These are phyloP conservation scores for Thinocorus orbignyianus DNA, from an alignment of 2,113 vertebrate species.

Conservation along the genomic window DNA sequence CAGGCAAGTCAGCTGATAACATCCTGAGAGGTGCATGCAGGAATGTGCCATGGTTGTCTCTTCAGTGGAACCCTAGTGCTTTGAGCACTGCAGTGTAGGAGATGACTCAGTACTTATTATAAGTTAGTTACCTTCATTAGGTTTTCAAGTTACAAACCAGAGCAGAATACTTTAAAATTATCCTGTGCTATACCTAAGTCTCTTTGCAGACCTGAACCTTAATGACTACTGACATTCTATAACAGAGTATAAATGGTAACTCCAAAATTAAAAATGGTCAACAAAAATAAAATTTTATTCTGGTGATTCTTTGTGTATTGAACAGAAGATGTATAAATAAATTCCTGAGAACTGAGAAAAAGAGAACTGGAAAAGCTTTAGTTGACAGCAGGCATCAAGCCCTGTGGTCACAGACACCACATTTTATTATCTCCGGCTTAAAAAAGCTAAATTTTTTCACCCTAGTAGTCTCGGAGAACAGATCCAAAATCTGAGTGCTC, in stretches of 20 bases:
- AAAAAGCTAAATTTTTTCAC: neutral
- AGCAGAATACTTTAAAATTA: neutral
- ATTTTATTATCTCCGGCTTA: neutral
- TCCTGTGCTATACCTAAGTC: neutral
- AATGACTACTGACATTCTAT: neutral
- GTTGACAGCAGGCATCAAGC: neutral
- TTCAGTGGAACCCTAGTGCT: neutral
- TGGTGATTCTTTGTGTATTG: neutral
- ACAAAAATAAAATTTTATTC: neutral
- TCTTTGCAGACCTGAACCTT: neutral
- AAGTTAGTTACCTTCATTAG: neutral
- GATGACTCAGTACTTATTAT: neutral
- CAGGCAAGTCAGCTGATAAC: neutral
- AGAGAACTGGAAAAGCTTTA: neutral
- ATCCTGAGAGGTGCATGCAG: neutral
- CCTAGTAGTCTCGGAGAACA: neutral
- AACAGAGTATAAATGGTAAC: neutral
- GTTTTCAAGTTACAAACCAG: neutral
- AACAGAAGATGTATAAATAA: neutral
- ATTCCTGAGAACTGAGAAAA: neutral
- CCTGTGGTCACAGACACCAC: neutral
- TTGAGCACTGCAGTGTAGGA: neutral
- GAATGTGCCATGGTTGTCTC: neutral
- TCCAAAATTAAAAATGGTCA: neutral
- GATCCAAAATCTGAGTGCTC: constrained; percentile 17